Conservation (phyloP, 2,888 invertebrate species). For the Megalurothrips usitatus region DNA sequence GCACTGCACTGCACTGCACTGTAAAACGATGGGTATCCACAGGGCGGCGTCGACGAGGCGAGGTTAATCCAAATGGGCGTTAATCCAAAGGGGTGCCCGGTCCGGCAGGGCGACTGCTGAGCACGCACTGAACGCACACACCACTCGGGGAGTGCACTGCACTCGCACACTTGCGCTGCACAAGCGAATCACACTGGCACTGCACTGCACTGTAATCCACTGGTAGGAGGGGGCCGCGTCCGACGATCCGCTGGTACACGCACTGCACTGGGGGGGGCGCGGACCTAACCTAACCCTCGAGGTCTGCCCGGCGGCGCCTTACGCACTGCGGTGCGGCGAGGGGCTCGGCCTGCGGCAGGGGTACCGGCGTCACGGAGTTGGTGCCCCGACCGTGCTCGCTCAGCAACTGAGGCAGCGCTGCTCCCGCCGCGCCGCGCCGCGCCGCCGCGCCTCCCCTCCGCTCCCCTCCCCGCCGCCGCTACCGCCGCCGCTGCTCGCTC, state of each 20-base stretch:
- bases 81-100: background rate
- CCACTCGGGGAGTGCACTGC: background rate
- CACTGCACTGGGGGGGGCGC: background rate
- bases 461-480: background rate
- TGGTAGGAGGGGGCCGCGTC: background rate
- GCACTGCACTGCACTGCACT: too few species aligned
- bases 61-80: conserved; percentile 7
- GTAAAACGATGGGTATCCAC: background rate
- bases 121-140: background rate
- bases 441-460: background rate
- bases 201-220: background rate
- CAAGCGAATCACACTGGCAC: background rate
- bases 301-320: background rate
- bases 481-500: background rate
- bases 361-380: background rate
- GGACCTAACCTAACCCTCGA: too few species aligned
- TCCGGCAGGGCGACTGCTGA: background rate
- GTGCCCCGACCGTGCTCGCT: background rate
- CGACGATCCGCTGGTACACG: background rate
- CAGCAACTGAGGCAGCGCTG: conserved; percentile 2
- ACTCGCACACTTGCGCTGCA: background rate
- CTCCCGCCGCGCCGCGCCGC: background rate
- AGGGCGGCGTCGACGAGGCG: background rate
- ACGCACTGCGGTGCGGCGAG: background rate
- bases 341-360: background rate